Base-by-base conservation (phyloP, 2,888 invertebrate species). In the Coenonympha glycerion region DNA sequence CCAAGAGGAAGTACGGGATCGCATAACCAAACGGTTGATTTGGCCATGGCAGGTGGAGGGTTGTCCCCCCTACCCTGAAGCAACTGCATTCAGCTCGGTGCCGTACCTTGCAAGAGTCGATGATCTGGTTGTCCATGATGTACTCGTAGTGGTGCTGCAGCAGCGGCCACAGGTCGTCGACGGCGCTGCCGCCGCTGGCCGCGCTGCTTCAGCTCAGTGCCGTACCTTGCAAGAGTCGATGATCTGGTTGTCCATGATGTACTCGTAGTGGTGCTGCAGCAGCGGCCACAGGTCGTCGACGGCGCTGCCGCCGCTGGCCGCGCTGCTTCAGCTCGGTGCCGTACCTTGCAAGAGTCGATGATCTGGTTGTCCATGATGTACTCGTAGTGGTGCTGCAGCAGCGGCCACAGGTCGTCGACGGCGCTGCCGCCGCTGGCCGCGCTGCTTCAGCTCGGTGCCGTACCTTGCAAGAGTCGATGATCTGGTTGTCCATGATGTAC, bases 331-430 rank as follows among this genome's bases (percentile, higher is more conserved):
- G 11, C 6, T 11, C 2, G 1, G 16, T 18, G n/a, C 2, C 33
- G 37, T 8, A 86, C 87, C 79, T 77, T 85, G 88, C 97, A 97
- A 63, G 93, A 92, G 73, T 96, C 95, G 56, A 97, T 93, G 63
- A 97, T 92, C 80, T 96, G 94, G 69, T 95, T 95, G 81, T 96
- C 96, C 97, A 97, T 97, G 72, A 97, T 94, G 79, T 95, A 97
- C 76, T 96, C 93, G 84, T 31, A 19, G 9, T 2, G 9, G 2
- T 4, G 93, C 81, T 95, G 93, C 67, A 97, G 91, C 53, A 95
- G 92, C 60, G 95, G 94, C 96, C 96, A 96, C 64, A 96, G 93
- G 73, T 96, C 96, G 83, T 96, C 96, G 77, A 92, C 93, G 63
- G 86, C 89, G 67, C 85, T 84, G 75, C 94, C 71, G 74, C 89